These are phyloP conservation scores for Gallinago jamesoni DNA, from an alignment of 2,113 vertebrate species.

Conservation along the genomic window DNA sequence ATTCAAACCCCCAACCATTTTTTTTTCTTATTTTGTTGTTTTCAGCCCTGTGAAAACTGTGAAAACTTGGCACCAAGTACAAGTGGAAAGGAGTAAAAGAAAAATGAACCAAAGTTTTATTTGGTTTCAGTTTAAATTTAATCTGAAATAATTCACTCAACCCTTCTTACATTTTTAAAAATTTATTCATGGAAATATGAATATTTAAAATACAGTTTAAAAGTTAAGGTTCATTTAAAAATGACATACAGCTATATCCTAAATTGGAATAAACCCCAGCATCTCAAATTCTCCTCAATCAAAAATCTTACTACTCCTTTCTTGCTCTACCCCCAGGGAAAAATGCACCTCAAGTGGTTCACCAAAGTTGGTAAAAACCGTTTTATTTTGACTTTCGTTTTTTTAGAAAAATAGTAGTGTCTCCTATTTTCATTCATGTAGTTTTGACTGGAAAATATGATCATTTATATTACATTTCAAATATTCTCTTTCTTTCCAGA, in stretches of 20 bases:
- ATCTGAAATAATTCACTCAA: not conserved
- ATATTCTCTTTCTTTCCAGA: rapidly evolving
- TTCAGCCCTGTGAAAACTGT: not conserved
- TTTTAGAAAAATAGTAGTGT: not conserved
- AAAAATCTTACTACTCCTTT: not conserved
- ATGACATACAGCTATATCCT: not conserved
- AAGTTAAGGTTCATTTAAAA: not conserved
- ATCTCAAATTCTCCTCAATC: not conserved
- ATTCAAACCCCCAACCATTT: not conserved
- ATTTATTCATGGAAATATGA: not conserved
- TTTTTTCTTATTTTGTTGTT: not conserved
- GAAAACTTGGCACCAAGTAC: not conserved
- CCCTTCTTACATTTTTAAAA: rapidly evolving
- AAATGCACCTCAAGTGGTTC: not conserved
- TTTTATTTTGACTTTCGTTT: not conserved
- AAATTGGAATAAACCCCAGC: not conserved
- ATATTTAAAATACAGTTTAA: not conserved
- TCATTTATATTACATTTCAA: not conserved
- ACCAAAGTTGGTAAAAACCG: not conserved
- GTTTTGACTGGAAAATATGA: not conserved
- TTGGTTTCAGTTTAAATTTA: not conserved
- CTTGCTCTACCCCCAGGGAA: not conserved
- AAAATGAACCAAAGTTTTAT: not conserved
- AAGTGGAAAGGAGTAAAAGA: not conserved
- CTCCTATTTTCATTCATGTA: not conserved